Conservation (phyloP, 2,113 vertebrate species). For the Alligator sinensis region DNA sequence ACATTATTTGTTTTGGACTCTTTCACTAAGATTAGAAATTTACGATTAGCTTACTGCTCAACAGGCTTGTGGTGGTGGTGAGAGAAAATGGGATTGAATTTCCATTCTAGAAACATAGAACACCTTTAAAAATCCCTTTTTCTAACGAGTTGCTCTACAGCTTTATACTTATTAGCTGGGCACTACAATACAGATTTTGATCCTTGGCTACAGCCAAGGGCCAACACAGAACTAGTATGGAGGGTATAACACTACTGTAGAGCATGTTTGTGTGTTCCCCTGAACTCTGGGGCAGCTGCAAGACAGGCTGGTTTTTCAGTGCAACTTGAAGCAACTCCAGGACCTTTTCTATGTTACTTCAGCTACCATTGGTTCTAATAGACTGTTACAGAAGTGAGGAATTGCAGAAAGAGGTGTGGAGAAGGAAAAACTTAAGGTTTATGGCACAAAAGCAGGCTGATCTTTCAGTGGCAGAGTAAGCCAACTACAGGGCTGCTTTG, state of each 20-base stretch:
- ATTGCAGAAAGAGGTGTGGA: constrained; percentile 27
- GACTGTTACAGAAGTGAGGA: constrained; percentile 53
- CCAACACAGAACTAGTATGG: constrained; percentile 29
- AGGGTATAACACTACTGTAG: constrained; percentile 39
- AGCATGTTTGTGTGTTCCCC: constrained; percentile 1
- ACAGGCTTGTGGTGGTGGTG: not conserved
- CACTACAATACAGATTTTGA: constrained; percentile 35
- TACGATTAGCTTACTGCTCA: not conserved
- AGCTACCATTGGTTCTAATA: constrained; percentile 18
- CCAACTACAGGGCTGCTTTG: constrained; percentile 13
- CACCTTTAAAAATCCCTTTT: not conserved
- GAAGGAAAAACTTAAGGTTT: constrained; percentile 37
- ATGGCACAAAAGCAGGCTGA: not conserved
- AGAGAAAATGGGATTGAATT: constrained; percentile 3
- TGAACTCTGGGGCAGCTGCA: constrained; percentile 32
- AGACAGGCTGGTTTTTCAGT: constrained; percentile 41
- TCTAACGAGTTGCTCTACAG: not conserved
- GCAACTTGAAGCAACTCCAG: constrained; percentile 59
- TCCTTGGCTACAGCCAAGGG: constrained; percentile 12
- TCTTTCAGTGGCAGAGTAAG: not conserved
- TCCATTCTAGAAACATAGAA: constrained; percentile 21
- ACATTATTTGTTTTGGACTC: not conserved
- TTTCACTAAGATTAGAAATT: not conserved
- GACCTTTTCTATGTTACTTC: not conserved
- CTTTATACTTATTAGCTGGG: constrained; percentile 24